phyloP scores from a whole-genome alignment of 2,113 vertebrate species.

The Calyptommatus sinebrachiatus region DNA sequence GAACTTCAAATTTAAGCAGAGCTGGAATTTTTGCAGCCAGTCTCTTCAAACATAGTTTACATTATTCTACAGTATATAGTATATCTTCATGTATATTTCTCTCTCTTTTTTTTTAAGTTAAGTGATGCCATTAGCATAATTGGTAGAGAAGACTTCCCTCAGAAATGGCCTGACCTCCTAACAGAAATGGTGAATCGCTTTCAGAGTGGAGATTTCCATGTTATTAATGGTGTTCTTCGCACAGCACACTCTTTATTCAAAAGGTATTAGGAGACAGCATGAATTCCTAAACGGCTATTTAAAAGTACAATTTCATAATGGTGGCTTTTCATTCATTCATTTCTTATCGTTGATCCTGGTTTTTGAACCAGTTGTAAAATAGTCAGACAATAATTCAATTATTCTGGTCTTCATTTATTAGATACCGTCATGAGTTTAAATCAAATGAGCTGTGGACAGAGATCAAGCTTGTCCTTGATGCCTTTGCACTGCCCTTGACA shows the following conservation, averaged over 20 bases:
- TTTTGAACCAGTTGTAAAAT: background rate
- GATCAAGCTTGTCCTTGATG: slow-evolving; percentile 96
- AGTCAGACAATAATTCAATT: background rate
- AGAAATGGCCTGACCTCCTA: slow-evolving; percentile 95
- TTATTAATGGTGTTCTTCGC: slow-evolving; percentile 95
- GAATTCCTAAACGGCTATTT: background rate
- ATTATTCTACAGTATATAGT: background rate
- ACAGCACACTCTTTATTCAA: slow-evolving; percentile 97
- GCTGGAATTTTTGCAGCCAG: no score
- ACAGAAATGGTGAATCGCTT: slow-evolving; percentile 98
- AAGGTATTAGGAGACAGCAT: slow-evolving; percentile 70
- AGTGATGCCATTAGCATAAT: slow-evolving; percentile 98
- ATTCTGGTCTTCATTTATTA: slow-evolving; percentile 56
- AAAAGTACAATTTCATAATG: background rate
- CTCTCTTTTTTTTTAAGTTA: slow-evolving; percentile 70
- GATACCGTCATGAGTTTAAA: slow-evolving; percentile 98
- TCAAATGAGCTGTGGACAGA: slow-evolving; percentile 97
- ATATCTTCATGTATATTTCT: fast-evolving
- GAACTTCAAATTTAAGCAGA: no score
- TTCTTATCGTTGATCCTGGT: background rate
- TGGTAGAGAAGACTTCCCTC: slow-evolving; percentile 95
- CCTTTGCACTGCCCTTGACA: slow-evolving; percentile 93
- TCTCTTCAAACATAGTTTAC: no score
- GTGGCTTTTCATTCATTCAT: background rate
- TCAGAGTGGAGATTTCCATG: slow-evolving; percentile 95